Base-by-base conservation (phyloP, 2,113 vertebrate genomes). In the Gasterosteus aculeatus region DNA sequence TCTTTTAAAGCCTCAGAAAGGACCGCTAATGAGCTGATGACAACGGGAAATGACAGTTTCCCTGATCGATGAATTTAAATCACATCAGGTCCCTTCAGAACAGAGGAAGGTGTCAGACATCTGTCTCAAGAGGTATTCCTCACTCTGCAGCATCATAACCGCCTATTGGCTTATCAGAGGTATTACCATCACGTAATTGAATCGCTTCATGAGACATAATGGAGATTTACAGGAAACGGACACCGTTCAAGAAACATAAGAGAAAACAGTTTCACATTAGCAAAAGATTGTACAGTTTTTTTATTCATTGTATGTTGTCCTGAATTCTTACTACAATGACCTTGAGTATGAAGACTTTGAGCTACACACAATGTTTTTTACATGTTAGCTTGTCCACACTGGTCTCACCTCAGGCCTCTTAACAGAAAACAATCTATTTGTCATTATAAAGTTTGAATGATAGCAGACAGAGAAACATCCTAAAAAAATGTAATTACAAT, bases 141-240 rank as follows among this genome's bases (percentile, higher is more conserved):
- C 60, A 14, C 33, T 35, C 47, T 33, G 18, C 69, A 44, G 54
- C 42, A 58, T 71, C 31, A 75, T 59, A 51, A 73, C 42, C 0
- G 12, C 11, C 47, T 46, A 64, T 54, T 59, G 59, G 41, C 7
- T 58, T 69, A 77, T 83, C 71, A 77, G 56, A 86, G 26, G 38
- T 53, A 72, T 68, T 44, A 38, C 42, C 70, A 74, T 76, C 68
- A 61, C 70, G 56, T 44, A 69, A 81, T 51, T 66, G 1, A 73
- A 74, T 64, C 72, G 31, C 19, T 66, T 77, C 1, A 44, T 74
- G 6, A 67, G 46, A 61, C 8, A 67, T 47, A 38, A 77, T 39
- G 6, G 10, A 57, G 38, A 66, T 74, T 73, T 72, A 41, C 35
- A 38, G 6, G 4, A 38, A 38, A 38, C 35, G 6, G 6, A 38